A percentile compares a stretch with the other conserved stretches of the same genome.
Evolutionary conservation across 37 sponge, comb jelly and placozoan genomes (phyloP).

Genomic region (Spongia lamella): DNA sequence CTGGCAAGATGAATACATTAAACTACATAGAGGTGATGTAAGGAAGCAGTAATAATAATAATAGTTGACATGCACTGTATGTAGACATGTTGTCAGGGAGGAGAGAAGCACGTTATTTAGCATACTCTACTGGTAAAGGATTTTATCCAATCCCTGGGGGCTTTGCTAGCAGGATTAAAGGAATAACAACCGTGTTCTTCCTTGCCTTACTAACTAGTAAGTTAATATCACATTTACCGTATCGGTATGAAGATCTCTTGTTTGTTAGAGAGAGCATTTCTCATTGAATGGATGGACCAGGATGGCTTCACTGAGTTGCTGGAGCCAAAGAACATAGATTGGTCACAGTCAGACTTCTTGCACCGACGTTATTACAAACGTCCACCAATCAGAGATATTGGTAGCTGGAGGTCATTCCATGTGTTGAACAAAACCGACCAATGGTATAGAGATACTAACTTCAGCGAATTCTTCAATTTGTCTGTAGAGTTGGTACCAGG

Average conservation of each 20-base stretch:
- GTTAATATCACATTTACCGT: background rate
- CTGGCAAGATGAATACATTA: conserved; percentile 54
- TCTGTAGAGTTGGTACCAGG: conserved; percentile 51
- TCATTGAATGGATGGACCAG: conserved; percentile 60
- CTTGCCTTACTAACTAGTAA: conserved; percentile 51
- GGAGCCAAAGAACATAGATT: conserved; percentile 45
- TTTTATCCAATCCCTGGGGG: conserved; percentile 43
- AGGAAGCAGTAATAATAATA: background rate
- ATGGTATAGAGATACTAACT: conserved; percentile 60
- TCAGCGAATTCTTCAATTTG: conserved; percentile 24
- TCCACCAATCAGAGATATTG: conserved; percentile 42
- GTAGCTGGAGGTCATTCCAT: conserved; percentile 43
- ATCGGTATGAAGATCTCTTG: background rate
- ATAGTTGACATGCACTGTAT: background rate
- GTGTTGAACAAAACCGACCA: conserved; percentile 17
- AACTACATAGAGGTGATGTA: conserved; percentile 39
- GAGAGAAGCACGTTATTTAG: conserved; percentile 32
- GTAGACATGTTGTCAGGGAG: conserved; percentile 40
- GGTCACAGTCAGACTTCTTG: conserved; percentile 18
- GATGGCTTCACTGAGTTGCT: conserved; percentile 33
- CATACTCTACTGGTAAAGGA: conserved; percentile 46
- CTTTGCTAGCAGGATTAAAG: conserved; percentile 37
- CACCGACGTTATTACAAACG: conserved; percentile 13
- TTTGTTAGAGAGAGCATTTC: conserved; percentile 50
- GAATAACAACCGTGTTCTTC: conserved; percentile 62